These are phyloP conservation scores for Molossus alvarezi DNA, from an alignment of 2,797 vertebrate species.

Conservation along the genomic window DNA sequence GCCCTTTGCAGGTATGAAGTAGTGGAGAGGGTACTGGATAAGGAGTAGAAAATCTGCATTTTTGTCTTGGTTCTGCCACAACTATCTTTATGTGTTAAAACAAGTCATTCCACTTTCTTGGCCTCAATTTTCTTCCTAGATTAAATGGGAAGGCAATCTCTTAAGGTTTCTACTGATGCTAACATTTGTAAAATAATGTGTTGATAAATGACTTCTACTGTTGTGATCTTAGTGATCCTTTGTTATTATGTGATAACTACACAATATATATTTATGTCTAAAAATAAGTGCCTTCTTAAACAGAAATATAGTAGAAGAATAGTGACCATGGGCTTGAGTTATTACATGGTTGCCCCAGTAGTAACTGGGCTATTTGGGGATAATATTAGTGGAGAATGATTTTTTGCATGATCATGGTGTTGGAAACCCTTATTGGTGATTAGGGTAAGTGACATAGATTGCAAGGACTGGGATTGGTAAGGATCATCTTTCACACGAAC, in stretches of 20 bases:
- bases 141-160: neutral
- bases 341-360: neutral
- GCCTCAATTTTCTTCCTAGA: constrained; percentile 10
- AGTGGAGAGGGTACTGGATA: neutral
- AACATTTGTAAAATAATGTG: constrained; percentile 59
- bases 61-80: constrained; percentile 32
- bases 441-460: constrained; percentile 24
- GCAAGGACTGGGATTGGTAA: neutral
- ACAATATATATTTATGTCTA: constrained; percentile 12
- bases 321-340: neutral
- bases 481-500: neutral
- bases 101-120: neutral
- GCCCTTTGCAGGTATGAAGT: neutral
- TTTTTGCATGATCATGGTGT: constrained; percentile 38
- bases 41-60: neutral
- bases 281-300: neutral
- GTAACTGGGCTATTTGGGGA: neutral
- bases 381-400: constrained; percentile 19
- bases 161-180: neutral
- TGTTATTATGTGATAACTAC: constrained; percentile 23
- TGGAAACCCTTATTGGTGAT: constrained; percentile 10
- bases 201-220: neutral
- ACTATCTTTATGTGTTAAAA: neutral
- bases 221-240: constrained; percentile 56
- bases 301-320: neutral